These are phyloP conservation scores for Ivindomyrus marchei DNA, from an alignment of 2,113 vertebrate species.

Conservation along the genomic window DNA sequence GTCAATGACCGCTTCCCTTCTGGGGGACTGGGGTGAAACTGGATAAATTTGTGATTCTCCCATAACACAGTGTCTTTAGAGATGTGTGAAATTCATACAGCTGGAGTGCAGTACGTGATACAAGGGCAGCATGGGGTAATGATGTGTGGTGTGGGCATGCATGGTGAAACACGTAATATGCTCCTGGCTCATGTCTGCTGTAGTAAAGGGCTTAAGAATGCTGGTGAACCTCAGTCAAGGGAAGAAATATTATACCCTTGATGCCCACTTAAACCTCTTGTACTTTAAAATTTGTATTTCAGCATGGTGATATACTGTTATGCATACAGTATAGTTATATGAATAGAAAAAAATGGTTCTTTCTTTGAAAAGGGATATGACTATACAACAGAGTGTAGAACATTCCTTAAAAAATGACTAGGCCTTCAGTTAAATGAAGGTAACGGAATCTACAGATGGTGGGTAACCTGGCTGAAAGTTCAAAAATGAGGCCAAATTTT, in stretches of 20 bases:
- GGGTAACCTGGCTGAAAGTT: neutral
- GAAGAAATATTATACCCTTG: neutral
- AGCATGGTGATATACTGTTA: neutral
- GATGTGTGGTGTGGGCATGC: neutral
- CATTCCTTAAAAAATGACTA: neutral
- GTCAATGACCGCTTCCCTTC: neutral
- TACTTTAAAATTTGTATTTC: neutral
- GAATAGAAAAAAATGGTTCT: neutral
- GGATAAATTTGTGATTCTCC: neutral
- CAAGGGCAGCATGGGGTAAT: neutral
- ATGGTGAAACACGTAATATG: neutral
- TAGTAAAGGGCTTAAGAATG: neutral
- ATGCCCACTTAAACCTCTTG: neutral
- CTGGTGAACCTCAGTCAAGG: neutral
- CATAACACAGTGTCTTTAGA: neutral
- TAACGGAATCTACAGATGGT: neutral
- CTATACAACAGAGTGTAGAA: neutral
- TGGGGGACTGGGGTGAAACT: neutral
- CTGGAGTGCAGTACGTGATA: neutral
- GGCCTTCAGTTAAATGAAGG: neutral
- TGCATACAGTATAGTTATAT: neutral
- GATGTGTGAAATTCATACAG: neutral
- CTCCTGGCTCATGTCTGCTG: neutral
- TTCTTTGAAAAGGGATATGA: neutral
- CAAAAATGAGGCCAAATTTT: neutral